Percentiles rank a stretch among this genome's conserved stretches.
Evolutionary conservation across 1,140 invertebrate genomes (phyloP).

Genomic region (Pemphigus obesinymphae): DNA sequence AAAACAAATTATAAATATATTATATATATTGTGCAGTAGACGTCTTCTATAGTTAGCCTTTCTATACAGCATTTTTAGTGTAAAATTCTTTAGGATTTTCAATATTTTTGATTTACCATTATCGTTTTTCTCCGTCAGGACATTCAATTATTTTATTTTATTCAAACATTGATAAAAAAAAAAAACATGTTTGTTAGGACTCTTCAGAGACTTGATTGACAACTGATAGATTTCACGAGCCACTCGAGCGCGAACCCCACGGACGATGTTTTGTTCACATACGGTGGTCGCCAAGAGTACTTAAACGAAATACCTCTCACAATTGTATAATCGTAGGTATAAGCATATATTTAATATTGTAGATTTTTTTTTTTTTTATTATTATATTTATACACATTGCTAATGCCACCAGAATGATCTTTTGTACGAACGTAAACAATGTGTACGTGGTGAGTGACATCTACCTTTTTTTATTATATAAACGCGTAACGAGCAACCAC

Average conservation of each 20-base stretch:
- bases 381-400: constrained; percentile 13
- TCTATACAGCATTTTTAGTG: no score
- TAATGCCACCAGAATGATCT: constrained; percentile 29
- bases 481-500: constrained; percentile 17
- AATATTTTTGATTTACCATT: no score
- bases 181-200: background rate
- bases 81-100: no score
- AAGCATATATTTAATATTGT: background rate
- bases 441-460: constrained; percentile 23
- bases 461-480: background rate
- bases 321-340: background rate
- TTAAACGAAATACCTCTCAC: constrained; percentile 27
- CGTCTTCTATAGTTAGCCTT: no score
- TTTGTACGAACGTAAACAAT: constrained; percentile 36
- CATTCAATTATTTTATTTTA: no score
- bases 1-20: no score
- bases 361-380: constrained; percentile 14
- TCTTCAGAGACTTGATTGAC: constrained; percentile 20
- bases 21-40: no score
- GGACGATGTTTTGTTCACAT: constrained; percentile 1
- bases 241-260: constrained; percentile 3
- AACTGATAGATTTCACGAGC: constrained; percentile 37
- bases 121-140: no score
- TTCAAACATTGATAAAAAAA: background rate
- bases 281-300: constrained; percentile 26